phyloP scores from a whole-genome alignment of 2,797 vertebrate genomes.

The Oophaga sylvatica region DNA sequence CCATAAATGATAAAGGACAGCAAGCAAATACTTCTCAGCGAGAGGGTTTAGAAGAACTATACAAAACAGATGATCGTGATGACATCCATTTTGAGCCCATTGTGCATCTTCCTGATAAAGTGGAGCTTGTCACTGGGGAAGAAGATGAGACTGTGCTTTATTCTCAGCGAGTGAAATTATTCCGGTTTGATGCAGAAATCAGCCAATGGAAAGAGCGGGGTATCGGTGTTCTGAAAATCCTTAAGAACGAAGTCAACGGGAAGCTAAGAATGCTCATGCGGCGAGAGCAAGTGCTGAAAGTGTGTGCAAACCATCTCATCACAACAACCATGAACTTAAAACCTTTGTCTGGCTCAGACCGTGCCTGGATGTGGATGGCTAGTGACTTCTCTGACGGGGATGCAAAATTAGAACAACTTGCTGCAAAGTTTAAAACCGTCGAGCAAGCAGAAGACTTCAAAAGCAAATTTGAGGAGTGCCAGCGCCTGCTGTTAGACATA shows the following conservation, averaged over 20 bases:
- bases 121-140: conserved; percentile 94
- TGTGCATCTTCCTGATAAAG: conserved; percentile 94
- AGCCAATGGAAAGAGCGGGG: conserved; percentile 98
- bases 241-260: conserved; percentile 90
- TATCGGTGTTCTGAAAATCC: conserved; percentile 90
- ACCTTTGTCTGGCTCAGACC: conserved; percentile 90
- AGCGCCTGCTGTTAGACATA: conserved; percentile 91
- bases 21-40: conserved; percentile 73
- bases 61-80: conserved; percentile 93
- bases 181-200: conserved; percentile 87
- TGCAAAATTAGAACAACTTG: conserved; percentile 87
- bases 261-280: conserved; percentile 93
- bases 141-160: conserved; percentile 93
- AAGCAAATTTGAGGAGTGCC: conserved; percentile 93
- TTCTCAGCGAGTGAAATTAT: conserved; percentile 91
- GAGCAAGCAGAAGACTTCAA: conserved; percentile 95
- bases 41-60: conserved; percentile 89
- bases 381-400: conserved; percentile 95
- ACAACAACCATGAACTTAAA: conserved; percentile 98
- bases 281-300: conserved; percentile 95
- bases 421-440: conserved; percentile 93
- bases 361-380: conserved; percentile 96
- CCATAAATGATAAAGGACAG: conserved; percentile 67
- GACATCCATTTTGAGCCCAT: conserved; percentile 99
- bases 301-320: conserved; percentile 99